These are phyloP conservation scores for Phoronis australis DNA, from an alignment of 2,888 invertebrate species.

Conservation along the genomic window DNA sequence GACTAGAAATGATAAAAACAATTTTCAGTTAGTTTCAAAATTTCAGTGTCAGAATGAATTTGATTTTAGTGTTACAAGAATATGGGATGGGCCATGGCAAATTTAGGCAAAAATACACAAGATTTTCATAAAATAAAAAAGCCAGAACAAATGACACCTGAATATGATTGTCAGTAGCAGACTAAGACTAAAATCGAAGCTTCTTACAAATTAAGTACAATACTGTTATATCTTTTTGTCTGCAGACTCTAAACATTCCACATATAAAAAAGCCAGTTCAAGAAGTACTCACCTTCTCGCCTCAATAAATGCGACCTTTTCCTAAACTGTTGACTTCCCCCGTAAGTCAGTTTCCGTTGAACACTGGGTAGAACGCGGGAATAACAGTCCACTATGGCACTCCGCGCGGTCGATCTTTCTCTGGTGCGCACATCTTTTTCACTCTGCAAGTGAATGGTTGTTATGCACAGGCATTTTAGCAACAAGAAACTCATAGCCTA, in stretches of 20 bases:
- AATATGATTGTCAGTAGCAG: no score
- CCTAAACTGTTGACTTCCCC: constrained; percentile 12
- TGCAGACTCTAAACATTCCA: no score
- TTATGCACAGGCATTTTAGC: no score
- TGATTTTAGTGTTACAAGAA: no score
- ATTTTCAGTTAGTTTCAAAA: neutral
- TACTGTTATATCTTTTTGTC: no score
- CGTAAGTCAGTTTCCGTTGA: constrained; percentile 44
- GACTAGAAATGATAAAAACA: constrained; percentile 20
- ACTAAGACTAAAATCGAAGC: no score
- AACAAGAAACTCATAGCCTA: no score
- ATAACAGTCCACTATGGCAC: constrained; percentile 58
- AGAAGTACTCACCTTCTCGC: neutral
- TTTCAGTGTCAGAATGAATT: constrained; percentile 1
- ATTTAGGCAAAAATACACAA: no score
- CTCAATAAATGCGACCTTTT: neutral
- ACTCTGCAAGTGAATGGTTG: constrained; percentile 19
- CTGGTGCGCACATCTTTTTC: constrained; percentile 24
- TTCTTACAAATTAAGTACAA: no score
- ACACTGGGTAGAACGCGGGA: constrained; percentile 57
- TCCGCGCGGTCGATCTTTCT: constrained; percentile 54
- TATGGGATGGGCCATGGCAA: no score
- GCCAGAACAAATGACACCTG: no score
- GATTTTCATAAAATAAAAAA: no score
- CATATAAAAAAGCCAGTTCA: neutral